Evolutionary conservation across 2,888 invertebrate species (phyloP).

Genomic region (Diaperis boleti): DNA sequence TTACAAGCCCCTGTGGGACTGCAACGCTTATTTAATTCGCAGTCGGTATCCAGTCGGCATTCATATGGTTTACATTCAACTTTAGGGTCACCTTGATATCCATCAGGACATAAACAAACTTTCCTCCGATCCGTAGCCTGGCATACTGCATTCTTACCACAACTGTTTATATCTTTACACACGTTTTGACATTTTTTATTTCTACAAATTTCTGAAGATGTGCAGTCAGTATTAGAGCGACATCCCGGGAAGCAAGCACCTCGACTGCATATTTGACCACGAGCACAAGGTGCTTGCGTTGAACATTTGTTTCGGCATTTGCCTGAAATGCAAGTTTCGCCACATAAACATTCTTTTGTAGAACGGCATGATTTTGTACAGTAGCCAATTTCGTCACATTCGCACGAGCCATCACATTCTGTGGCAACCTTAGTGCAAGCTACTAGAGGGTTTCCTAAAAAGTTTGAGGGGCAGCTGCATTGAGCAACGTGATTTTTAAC

Average conservation of each 20-base stretch:
- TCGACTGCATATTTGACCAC: constrained; percentile 81
- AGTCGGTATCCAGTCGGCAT: constrained; percentile 82
- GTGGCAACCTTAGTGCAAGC: constrained; percentile 80
- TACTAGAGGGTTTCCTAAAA: constrained; percentile 84
- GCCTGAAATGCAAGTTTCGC: constrained; percentile 80
- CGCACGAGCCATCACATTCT: constrained; percentile 81
- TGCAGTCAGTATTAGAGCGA: constrained; percentile 82
- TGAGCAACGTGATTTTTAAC: constrained; percentile 87
- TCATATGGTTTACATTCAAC: constrained; percentile 82
- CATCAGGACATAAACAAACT: constrained; percentile 89
- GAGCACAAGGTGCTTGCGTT: constrained; percentile 74
- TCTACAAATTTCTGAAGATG: constrained; percentile 80
- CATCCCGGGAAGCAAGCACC: constrained; percentile 86
- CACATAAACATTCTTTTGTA: constrained; percentile 82
- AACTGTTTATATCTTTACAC: constrained; percentile 76
- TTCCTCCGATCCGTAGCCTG: constrained; percentile 84
- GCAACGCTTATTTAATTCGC: constrained; percentile 83
- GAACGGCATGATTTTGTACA: constrained; percentile 78
- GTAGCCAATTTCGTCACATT: constrained; percentile 85
- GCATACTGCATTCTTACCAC: constrained; percentile 86
- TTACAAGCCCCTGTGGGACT: constrained; percentile 78
- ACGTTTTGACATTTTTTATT: constrained; percentile 78
- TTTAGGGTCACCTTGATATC: constrained; percentile 84
- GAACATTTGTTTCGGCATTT: constrained; percentile 82
- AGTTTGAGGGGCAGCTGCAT: constrained; percentile 86